These are phyloP conservation scores for Drosophila cognata DNA, from an alignment of 2,888 invertebrate genomes.

Conservation along the genomic window DNA sequence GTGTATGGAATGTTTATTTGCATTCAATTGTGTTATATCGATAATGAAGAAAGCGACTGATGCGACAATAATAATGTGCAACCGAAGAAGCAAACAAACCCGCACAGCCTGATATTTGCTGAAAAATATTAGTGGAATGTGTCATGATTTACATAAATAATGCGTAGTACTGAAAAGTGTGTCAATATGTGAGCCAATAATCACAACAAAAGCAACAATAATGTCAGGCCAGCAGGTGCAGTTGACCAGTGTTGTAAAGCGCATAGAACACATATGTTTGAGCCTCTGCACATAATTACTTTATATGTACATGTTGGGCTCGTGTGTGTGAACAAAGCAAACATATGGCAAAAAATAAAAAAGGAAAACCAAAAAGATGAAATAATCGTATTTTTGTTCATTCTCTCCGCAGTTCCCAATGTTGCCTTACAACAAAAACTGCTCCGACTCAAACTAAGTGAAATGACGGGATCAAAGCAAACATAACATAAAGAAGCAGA, in stretches of 20 bases:
- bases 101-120: conserved; percentile 34
- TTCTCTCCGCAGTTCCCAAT: conserved; percentile 56
- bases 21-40: conserved; percentile 42
- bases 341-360: conserved; percentile 61
- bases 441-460: conserved; percentile 15
- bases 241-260: conserved; percentile 68
- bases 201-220: conserved; percentile 13
- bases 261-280: conserved; percentile 38
- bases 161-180: conserved; percentile 69
- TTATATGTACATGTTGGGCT: not conserved
- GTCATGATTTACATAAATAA: conserved; percentile 55
- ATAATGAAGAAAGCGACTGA: conserved; percentile 22
- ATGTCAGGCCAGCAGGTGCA: conserved; percentile 66
- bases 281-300: not conserved
- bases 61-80: conserved; percentile 12
- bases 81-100: conserved; percentile 18
- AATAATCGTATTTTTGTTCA: conserved; percentile 46
- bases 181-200: conserved; percentile 62
- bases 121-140: conserved; percentile 42
- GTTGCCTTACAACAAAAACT: conserved; percentile 26
- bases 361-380: conserved; percentile 9
- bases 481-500: conserved; percentile 10
- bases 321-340: conserved; percentile 52
- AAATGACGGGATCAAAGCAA: conserved; percentile 31
- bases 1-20: conserved; percentile 44